phyloP scores from a whole-genome alignment of 2,797 vertebrate species.

The Pelobates cultripes region DNA sequence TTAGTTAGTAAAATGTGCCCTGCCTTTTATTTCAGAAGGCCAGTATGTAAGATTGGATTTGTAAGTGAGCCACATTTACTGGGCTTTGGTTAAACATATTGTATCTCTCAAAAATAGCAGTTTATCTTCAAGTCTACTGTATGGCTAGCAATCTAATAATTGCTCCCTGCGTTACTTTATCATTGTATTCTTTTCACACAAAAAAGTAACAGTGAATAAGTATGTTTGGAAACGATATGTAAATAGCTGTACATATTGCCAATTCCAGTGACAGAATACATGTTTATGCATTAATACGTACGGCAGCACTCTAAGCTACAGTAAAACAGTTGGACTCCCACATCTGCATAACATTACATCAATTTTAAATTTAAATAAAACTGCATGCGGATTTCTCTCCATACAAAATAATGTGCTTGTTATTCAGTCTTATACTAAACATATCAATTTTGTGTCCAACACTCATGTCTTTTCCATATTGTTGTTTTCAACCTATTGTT shows the following conservation, averaged over 20 bases:
- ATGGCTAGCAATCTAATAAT: no score
- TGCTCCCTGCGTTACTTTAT: no score
- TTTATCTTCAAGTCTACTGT: no score
- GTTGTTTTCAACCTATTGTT: neutral
- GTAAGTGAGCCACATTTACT: neutral
- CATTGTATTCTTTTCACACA: neutral
- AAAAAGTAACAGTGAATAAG: slow-evolving; percentile 31
- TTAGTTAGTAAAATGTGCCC: no score
- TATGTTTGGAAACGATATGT: slow-evolving; percentile 8
- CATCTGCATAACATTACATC: neutral
- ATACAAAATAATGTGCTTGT: neutral
- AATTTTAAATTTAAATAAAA: slow-evolving; percentile 26
- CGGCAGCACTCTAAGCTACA: slow-evolving; percentile 13
- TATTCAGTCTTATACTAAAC: neutral
- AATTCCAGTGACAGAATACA: slow-evolving; percentile 24
- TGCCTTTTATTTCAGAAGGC: no score
- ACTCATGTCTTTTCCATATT: no score
- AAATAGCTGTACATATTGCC: slow-evolving; percentile 19
- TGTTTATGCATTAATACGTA: slow-evolving; percentile 29
- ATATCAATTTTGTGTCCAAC: neutral
- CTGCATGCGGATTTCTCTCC: slow-evolving; percentile 2
- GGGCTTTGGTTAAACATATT: no score
- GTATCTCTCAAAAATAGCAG: no score
- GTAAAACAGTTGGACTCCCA: slow-evolving; percentile 21
- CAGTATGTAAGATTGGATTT: no score